These are phyloP conservation scores for Monodelphis domestica DNA, from an alignment of 2,797 vertebrate genomes.

Conservation along the genomic window DNA sequence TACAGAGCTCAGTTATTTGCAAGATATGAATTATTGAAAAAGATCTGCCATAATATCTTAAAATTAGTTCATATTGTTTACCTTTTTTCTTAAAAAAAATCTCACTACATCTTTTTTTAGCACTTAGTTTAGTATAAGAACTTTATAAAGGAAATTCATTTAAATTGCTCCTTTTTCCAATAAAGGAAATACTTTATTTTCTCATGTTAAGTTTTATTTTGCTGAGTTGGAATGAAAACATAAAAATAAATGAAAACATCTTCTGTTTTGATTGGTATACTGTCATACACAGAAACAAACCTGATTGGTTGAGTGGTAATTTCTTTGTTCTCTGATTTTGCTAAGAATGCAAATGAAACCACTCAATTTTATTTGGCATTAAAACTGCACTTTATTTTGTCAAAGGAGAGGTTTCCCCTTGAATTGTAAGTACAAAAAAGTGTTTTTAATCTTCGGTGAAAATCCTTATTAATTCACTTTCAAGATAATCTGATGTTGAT, in stretches of 20 bases:
- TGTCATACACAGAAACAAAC: slow-evolving; percentile 83
- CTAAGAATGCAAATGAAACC: slow-evolving; percentile 88
- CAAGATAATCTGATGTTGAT: slow-evolving; percentile 99
- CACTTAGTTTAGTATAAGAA: slow-evolving; percentile 60
- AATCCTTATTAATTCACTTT: slow-evolving; percentile 97
- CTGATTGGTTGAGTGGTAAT: slow-evolving; percentile 87
- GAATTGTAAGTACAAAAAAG: slow-evolving; percentile 88
- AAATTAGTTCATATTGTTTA: slow-evolving; percentile 50
- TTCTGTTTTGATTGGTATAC: slow-evolving; percentile 86
- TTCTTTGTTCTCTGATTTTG: slow-evolving; percentile 89
- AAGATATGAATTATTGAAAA: slow-evolving; percentile 61
- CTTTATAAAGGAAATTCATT: slow-evolving; percentile 58
- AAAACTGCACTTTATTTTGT: slow-evolving; percentile 86
- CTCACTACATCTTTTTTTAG: slow-evolving; percentile 34
- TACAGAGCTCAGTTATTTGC: slow-evolving; percentile 21
- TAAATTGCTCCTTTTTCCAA: slow-evolving; percentile 50
- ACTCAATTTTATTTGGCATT: slow-evolving; percentile 88
- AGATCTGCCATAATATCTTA: slow-evolving; percentile 61
- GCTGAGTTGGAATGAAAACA: slow-evolving; percentile 77
- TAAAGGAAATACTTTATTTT: slow-evolving; percentile 79
- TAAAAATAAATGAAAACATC: slow-evolving; percentile 84
- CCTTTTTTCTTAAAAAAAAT: slow-evolving; percentile 31
- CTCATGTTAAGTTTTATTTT: slow-evolving; percentile 81
- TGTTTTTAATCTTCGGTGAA: slow-evolving; percentile 90
- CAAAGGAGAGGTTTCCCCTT: slow-evolving; percentile 87